Evolutionary conservation across 2,113 vertebrate species (phyloP), one percentile per base, ranked within the genome.

Genomic region (Oreochromis tanganicae): DNA sequence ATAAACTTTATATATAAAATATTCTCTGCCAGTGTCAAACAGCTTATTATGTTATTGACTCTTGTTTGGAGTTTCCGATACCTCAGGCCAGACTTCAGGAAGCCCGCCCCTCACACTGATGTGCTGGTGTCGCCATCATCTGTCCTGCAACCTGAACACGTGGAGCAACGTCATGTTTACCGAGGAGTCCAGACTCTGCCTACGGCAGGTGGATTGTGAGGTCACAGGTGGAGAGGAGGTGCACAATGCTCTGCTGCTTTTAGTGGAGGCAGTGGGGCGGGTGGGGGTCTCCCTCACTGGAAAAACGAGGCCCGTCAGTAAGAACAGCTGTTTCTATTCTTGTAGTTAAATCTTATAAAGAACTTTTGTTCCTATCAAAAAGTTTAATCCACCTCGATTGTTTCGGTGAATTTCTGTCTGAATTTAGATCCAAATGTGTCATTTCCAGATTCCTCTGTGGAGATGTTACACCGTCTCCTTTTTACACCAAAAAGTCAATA

Each of bases 381-480:
- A 46, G 11, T 1, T 24, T 5, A 14, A 27, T 73, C 3, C 38
- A 27, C 21, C 38, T 24, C 5, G 2, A 73, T 27, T 27, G 21
- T 73, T 73, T 71, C 3, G 38, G 13, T 73, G 3, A 17, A 73
- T 27, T 46, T 2, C 9, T 73, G 1, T 46, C 38, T 71, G 13
- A 27, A 27, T 73, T 73, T 73, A 46, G 9, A 75, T 48, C 24
- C 24, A 48, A 46, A 48, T 6, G 4, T 17, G 17, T 43, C 21
- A 0, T 16, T 73, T 73, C 38, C 24, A 48, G 41, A 46, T 48
- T 73, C 0, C 41, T 29, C 71, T 75, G 46, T 27, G 24, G 9
- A 75, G 4, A 29, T 75, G 2, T 75, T 9, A 75, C 14, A 3
- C 21, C 0, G 3, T 27, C 41, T 24, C 12, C n/a, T 24, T 21